phyloP scores from a whole-genome alignment of 2,113 vertebrate species.

The Xenopus tropicalis region UCB_Xtro_10.0 CM004446.2:56787501-56788000 shows the following conservation, averaged over 20 bases:
- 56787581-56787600: slow-evolving; percentile 7
- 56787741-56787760: slow-evolving; percentile 17
- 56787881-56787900: neutral
- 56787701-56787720: slow-evolving; percentile 1
- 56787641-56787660: neutral
- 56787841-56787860: no score
- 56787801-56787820: neutral
- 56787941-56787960: no score
- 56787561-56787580: slow-evolving; percentile 29
- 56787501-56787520: slow-evolving; percentile 48
- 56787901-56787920: neutral
- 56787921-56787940: no score
- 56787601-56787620: neutral
- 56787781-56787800: neutral
- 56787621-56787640: neutral
- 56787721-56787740: slow-evolving; percentile 1
- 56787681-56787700: slow-evolving; percentile 6
- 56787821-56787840: neutral
- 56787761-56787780: neutral
- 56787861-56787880: neutral
- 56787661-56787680: neutral
- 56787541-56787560: slow-evolving; percentile 47
- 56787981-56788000: no score
- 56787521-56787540: slow-evolving; percentile 45
- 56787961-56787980: no score